Evolutionary conservation across 2,113 vertebrate genomes (phyloP).

Genomic region (Tangachromis dhanisi): DNA sequence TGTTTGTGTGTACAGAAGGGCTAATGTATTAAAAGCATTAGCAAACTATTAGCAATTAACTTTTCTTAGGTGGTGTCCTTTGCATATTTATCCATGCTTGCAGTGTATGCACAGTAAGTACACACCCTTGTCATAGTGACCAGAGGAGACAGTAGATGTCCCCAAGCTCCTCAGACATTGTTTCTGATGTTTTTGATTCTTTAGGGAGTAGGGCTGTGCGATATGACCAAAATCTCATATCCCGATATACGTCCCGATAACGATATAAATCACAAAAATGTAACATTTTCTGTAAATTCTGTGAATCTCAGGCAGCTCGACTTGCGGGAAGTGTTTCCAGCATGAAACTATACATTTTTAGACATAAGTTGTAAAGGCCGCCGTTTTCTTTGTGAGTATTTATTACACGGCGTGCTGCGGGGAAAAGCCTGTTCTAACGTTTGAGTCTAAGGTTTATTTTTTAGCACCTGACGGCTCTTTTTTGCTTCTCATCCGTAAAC

Average conservation of each 20-base stretch:
- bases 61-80: not conserved
- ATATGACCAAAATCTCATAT: not conserved
- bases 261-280: not conserved
- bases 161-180: not conserved
- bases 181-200: not conserved
- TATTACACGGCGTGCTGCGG: rapidly evolving
- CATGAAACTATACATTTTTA: rapidly evolving
- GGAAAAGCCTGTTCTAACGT: no score
- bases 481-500: rapidly evolving
- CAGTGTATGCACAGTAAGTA: not conserved
- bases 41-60: not conserved
- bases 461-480: rapidly evolving
- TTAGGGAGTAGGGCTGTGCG: not conserved
- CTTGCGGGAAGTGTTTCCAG: not conserved
- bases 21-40: not conserved
- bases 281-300: not conserved
- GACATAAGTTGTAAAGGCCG: not conserved
- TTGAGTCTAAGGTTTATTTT: no score
- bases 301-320: not conserved
- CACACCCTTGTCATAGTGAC: not conserved
- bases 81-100: not conserved
- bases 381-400: not conserved
- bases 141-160: not conserved
- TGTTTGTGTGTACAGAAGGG: not conserved
- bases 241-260: not conserved